A percentile compares a stretch with the other conserved stretches of the same genome.
These are phyloP conservation scores for Tinea trinotella DNA, from an alignment of 2,888 invertebrate species.

Conservation along the genomic window DNA sequence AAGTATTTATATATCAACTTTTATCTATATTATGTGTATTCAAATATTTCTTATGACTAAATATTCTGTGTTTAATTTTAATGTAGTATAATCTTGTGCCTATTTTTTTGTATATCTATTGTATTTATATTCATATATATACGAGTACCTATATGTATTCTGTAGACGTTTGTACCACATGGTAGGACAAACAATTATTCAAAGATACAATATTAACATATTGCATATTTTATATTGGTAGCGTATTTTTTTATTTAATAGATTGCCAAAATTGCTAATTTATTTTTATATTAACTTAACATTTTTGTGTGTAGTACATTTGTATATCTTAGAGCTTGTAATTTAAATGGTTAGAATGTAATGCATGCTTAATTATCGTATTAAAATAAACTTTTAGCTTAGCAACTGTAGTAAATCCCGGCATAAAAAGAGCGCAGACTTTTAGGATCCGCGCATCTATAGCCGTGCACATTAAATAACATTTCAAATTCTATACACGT, in stretches of 20 bases:
- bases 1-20: too few relatives aligned
- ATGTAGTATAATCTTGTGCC: neutral
- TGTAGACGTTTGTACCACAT: constrained; percentile 5
- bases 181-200: constrained; percentile 28
- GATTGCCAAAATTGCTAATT: constrained; percentile 50
- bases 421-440: too few relatives aligned
- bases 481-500: too few relatives aligned
- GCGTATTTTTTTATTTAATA: constrained; percentile 36
- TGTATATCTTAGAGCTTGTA: constrained; percentile 11
- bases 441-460: too few relatives aligned
- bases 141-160: neutral
- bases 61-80: too few relatives aligned
- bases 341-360: too few relatives aligned
- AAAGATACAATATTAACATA: constrained; percentile 56
- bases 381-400: too few relatives aligned
- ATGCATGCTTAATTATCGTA: too few relatives aligned
- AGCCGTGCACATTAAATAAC: too few relatives aligned
- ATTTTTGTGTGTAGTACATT: neutral
- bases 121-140: neutral
- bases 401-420: too few relatives aligned
- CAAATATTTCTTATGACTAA: too few relatives aligned
- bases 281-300: constrained; percentile 45
- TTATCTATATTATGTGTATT: too few relatives aligned
- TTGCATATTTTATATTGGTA: neutral
- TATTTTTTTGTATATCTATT: neutral